These are phyloP conservation scores for Haemorhous mexicanus DNA, from an alignment of 2,113 vertebrate species.

Conservation along the genomic window DNA sequence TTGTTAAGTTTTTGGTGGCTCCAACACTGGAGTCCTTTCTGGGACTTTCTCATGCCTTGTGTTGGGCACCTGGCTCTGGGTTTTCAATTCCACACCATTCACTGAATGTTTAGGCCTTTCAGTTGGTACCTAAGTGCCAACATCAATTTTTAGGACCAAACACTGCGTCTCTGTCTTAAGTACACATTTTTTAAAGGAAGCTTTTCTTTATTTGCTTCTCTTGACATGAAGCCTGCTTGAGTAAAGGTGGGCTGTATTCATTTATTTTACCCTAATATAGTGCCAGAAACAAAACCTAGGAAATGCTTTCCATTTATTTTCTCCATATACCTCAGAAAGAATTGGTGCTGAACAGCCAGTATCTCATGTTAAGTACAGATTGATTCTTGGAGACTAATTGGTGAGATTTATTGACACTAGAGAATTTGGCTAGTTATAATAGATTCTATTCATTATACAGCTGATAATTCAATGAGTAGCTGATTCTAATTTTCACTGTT, in stretches of 20 bases:
- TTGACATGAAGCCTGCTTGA: not conserved
- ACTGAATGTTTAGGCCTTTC: not conserved
- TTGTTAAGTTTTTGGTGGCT: not conserved
- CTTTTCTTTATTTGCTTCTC: not conserved
- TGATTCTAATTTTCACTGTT: slow-evolving; percentile 12
- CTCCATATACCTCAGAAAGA: not conserved
- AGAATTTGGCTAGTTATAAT: not conserved
- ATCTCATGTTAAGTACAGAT: slow-evolving; percentile 11
- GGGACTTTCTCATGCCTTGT: not conserved
- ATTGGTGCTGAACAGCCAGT: not conserved
- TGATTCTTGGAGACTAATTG: slow-evolving; percentile 35
- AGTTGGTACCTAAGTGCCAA: not conserved
- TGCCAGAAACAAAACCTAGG: not conserved
- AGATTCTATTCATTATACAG: not conserved
- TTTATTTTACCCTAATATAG: not conserved
- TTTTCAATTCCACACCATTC: not conserved
- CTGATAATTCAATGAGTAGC: slow-evolving; percentile 6
- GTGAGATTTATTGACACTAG: slow-evolving; percentile 12
- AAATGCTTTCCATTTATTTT: not conserved
- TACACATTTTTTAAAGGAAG: not conserved
- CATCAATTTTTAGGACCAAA: not conserved
- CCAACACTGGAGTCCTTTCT: not conserved
- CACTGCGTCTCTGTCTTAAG: not conserved
- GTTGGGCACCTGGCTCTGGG: not conserved
- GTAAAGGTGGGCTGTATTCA: not conserved